A percentile compares a stretch with the other conserved stretches of the same genome.
Conservation (phyloP, 2,888 invertebrate species). For the Cryptophagus acutangulus region DNA sequence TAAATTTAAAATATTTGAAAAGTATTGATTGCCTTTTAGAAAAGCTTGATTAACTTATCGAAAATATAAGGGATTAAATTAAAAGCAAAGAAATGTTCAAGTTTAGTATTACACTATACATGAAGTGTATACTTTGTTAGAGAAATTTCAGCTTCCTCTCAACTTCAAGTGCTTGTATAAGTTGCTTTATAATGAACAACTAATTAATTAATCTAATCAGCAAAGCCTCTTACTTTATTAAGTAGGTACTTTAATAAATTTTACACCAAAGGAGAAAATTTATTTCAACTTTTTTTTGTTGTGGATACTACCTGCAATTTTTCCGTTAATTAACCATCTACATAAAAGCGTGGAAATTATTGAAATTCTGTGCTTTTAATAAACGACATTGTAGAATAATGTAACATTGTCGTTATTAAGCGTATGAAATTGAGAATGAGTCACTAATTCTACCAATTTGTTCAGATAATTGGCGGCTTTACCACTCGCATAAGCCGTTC, state of each 20-base stretch:
- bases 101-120: slow-evolving; percentile 27
- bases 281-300: neutral
- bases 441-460: slow-evolving; percentile 28
- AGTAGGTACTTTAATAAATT: slow-evolving; percentile 15
- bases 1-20: too few species aligned
- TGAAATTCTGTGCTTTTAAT: too few species aligned
- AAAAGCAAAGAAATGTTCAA: slow-evolving; percentile 27
- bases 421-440: slow-evolving; percentile 23
- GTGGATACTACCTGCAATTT: neutral
- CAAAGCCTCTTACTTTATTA: slow-evolving; percentile 27
- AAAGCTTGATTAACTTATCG: too few species aligned
- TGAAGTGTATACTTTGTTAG: slow-evolving; percentile 26
- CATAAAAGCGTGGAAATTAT: too few species aligned
- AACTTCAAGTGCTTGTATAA: slow-evolving; percentile 25
- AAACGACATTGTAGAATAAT: too few species aligned
- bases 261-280: slow-evolving; percentile 5
- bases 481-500: slow-evolving; percentile 25
- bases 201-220: slow-evolving; percentile 26
- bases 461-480: slow-evolving; percentile 29
- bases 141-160: slow-evolving; percentile 25
- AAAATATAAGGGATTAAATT: slow-evolving; percentile 20
- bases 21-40: too few species aligned
- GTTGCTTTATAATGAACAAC: slow-evolving; percentile 28
- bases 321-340: neutral
- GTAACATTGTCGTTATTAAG: too few species aligned